A percentile compares a stretch with the other conserved stretches of the same genome.
Evolutionary conservation across 2,797 vertebrate genomes (phyloP).

Genomic region (Babyrousa celebensis): DNA sequence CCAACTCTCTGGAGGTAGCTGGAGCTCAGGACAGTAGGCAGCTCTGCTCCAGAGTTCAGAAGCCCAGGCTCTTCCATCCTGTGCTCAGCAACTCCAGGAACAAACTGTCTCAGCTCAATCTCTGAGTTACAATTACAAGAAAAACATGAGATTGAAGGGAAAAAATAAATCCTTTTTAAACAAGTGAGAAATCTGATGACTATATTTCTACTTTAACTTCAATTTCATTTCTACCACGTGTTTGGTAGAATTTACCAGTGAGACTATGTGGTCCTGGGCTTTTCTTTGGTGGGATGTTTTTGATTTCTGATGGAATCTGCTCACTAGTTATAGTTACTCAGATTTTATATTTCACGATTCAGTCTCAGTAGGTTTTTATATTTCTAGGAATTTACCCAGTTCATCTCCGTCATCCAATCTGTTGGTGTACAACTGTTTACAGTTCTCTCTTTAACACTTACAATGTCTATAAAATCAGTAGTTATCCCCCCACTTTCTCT

Average conservation of each 20-base stretch:
- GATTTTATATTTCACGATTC: neutral
- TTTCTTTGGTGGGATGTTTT: neutral
- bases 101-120: too few relatives aligned
- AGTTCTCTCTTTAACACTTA: neutral
- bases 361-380: neutral
- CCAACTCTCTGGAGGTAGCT: fast-evolving
- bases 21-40: neutral
- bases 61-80: neutral
- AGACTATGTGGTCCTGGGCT: neutral
- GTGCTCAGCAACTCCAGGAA: fast-evolving
- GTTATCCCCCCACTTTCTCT: neutral
- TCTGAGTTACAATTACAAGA: neutral
- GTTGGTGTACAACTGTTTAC: neutral
- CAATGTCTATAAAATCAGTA: neutral
- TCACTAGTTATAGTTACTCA: too few relatives aligned
- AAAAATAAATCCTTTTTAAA: neutral
- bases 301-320: neutral
- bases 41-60: neutral
- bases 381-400: neutral
- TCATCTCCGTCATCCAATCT: neutral
- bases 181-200: neutral
- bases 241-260: neutral
- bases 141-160: neutral
- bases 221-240: neutral
- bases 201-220: neutral